Base-by-base conservation (phyloP, 2,888 invertebrate genomes). In the Papilio gigon region DNA sequence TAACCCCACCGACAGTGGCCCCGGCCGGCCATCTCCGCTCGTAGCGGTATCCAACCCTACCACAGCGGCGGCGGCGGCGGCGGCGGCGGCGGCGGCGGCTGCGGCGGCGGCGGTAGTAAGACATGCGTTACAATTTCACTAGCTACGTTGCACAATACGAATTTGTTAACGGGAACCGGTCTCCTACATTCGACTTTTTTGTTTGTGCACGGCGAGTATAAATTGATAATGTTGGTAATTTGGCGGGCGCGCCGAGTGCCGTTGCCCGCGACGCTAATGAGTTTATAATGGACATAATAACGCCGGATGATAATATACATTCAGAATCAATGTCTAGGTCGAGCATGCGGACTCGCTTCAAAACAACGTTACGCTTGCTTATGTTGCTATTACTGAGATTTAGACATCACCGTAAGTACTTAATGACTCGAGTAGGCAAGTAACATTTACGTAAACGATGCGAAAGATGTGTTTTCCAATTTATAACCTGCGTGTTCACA, bases 171-270 rank as follows among this genome's bases (percentile, higher is more conserved):
- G 90, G 90, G 89, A 89, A 90, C 85, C 81, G 83, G 86, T 86
- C 89, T 88, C 89, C 88, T 88, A 89, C 87, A 86, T 86, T 89
- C 85, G 81, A 84, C 84, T 90, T 91, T 90, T 92, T 92, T 91
- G 88, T 91, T 90, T 91, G 88, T 90, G 88, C 85, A 87, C 86
- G 84, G 82, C 85, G 79, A 83, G 86, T 86, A 88, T 89, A 91
- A 90, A 90, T 90, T 92, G 90, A 90, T 92, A 91, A 91, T 92
- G 90, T 85, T 86, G 89, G 91, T 92, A 91, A 92, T 92, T 92
- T 91, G 89, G 90, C 87, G 89, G 81, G 85, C 86, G 84, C 79
- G 76, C 78, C 84, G 84, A 90, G 88, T 90, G 88, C 91, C 90
- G 91, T 92, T 90, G 90, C 85, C 84, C 89, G 90, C 86, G 86